A percentile compares a stretch with the other conserved stretches of the same genome.
phyloP scores from a whole-genome alignment of 1,140 invertebrate species.

The Sinella curviseta region DNA sequence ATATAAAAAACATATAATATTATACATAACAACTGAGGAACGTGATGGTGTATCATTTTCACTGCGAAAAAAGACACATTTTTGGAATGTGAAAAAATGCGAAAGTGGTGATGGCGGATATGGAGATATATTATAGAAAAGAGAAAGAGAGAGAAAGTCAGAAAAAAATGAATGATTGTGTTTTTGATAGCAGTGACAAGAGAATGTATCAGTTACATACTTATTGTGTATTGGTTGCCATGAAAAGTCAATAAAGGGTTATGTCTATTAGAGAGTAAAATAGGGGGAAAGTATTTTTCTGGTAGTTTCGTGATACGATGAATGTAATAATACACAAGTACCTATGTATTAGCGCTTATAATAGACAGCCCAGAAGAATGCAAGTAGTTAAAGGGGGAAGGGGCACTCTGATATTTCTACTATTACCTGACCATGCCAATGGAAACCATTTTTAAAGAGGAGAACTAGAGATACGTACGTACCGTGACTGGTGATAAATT shows the following conservation, averaged over 20 bases:
- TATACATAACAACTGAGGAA: too few relatives aligned
- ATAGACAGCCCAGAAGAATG: neutral
- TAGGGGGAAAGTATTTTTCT: neutral
- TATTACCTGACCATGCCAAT: neutral
- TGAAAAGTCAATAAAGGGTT: too few relatives aligned
- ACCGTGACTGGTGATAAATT: neutral
- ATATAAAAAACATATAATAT: too few relatives aligned
- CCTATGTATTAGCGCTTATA: too few relatives aligned
- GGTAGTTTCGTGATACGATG: too few relatives aligned
- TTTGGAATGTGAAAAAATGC: too few relatives aligned
- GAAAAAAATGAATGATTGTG: neutral
- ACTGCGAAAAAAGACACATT: neutral
- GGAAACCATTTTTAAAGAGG: neutral
- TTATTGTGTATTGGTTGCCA: too few relatives aligned
- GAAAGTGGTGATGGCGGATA: too few relatives aligned
- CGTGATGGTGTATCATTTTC: neutral
- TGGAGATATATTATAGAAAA: too few relatives aligned
- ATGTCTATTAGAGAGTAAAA: neutral
- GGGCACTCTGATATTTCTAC: neutral
- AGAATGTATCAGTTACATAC: too few relatives aligned
- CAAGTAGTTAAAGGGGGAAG: neutral
- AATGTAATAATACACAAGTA: too few relatives aligned
- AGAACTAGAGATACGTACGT: neutral
- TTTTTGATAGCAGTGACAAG: neutral
- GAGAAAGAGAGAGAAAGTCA: neutral